Percentiles rank a stretch among this genome's conserved stretches.
phyloP scores from a whole-genome alignment of 2,888 invertebrate genomes.

The Orchesellides sinensis region DNA sequence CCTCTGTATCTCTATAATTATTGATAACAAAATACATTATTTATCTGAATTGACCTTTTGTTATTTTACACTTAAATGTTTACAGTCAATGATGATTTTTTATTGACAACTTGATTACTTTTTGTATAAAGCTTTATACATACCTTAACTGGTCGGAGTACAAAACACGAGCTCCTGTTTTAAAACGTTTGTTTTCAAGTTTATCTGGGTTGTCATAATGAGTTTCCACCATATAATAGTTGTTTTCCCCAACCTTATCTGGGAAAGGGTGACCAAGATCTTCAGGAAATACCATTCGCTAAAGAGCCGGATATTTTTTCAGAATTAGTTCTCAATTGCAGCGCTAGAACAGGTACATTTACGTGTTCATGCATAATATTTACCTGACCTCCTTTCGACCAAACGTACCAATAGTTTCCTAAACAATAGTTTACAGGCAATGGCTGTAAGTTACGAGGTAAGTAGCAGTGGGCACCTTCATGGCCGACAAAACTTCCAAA shows the following conservation, averaged over 20 bases:
- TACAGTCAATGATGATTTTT: no score
- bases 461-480: constrained; percentile 18
- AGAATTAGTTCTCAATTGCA: neutral
- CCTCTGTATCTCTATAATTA: constrained; percentile 82
- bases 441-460: neutral
- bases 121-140: no score
- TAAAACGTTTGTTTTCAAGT: neutral
- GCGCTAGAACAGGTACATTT: neutral
- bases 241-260: neutral
- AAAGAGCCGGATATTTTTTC: no score
- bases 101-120: no score
- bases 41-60: neutral
- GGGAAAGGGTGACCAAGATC: constrained; percentile 80
- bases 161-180: neutral
- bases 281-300: constrained; percentile 88
- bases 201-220: constrained; percentile 14
- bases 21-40: neutral
- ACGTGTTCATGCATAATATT: neutral
- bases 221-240: neutral
- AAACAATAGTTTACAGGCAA: neutral
- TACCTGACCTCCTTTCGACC: constrained; percentile 50
- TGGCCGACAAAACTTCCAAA: constrained; percentile 17
- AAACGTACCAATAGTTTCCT: constrained; percentile 22
- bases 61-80: neutral
- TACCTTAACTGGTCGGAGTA: constrained; percentile 63